Base-by-base conservation (phyloP, 2,797 vertebrate genomes). In the Onychomys leucogaster region DNA sequence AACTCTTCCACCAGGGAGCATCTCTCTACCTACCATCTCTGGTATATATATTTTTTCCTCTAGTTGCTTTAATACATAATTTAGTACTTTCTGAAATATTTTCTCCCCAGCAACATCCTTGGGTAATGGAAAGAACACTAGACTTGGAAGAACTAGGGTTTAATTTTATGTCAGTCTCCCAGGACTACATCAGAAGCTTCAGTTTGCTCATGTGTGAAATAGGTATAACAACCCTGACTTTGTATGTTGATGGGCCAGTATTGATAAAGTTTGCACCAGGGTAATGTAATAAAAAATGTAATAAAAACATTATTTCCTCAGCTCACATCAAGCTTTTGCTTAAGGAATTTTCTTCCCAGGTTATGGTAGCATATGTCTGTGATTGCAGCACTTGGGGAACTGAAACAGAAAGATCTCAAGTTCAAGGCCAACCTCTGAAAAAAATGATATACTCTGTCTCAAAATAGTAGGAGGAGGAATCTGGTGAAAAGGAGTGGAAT, bases 21-120 rank as follows among this genome's bases (percentile, higher is more conserved):
- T 76, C 78, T 91, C 67, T 96, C 52, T 59, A 77, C 55, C 13
- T n/a, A 27, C 34, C 29, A 73, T 43, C 59, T 57, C 41, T 81
- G 55, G 25, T 14, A 13, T 69, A 73, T 46, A 0, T 63, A 7
- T 12, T 59, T 84, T 94, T 80, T 84, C 52, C n/a, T 94, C 52
- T 91, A 93, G 61, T 91, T 75, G 13, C 65, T 81, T 29, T 73
- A 82, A 27, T 89, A 71, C n/a, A 61, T 77, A 63, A 76, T 73
- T 91, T 86, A 89, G 57, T n/a, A 75, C 8, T 91, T 84, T 91
- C 57, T 76, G 63, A 94, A 83, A 73, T 59, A 90, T 52, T 88
- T 63, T 61, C 25, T 92, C 43, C 83, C 16, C 16, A 96, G 52
- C 43, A 89, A 81, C 32, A 52, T 85, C 49, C 49, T 80, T 86